Evolutionary conservation across 2,888 invertebrate genomes (phyloP).

Genomic region (Leptura quadrifasciata): DNA sequence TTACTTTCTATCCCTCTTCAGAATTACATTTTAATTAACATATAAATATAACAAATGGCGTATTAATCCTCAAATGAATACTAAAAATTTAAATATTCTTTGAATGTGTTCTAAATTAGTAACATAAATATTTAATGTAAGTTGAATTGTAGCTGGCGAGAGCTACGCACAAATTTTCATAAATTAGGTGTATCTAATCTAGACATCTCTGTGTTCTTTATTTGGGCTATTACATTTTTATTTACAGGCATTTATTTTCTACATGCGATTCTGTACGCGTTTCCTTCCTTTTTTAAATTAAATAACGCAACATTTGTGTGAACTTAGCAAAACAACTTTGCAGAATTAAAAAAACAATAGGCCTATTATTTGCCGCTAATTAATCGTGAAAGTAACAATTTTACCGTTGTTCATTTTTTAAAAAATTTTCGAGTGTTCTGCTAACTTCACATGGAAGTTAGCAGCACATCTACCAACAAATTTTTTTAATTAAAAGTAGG

Average conservation of each 20-base stretch:
- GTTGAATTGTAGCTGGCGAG: neutral
- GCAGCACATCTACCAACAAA: too few relatives aligned
- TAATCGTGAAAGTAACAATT: too few relatives aligned
- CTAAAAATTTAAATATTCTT: neutral
- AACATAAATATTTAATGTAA: neutral
- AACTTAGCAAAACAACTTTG: too few relatives aligned
- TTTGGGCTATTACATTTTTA: neutral
- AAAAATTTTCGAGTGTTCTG: too few relatives aligned
- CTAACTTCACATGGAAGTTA: too few relatives aligned
- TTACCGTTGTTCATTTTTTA: too few relatives aligned
- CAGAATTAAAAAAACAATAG: too few relatives aligned
- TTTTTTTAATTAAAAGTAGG: too few relatives aligned
- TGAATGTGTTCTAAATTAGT: neutral
- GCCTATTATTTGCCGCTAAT: too few relatives aligned
- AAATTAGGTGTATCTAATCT: conserved; percentile 1
- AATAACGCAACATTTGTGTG: too few relatives aligned
- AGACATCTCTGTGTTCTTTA: neutral
- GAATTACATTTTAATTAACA: neutral
- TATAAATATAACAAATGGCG: neutral
- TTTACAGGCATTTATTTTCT: neutral
- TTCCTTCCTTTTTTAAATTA: neutral
- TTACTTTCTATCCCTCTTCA: neutral
- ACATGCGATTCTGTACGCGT: neutral
- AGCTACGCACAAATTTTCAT: neutral
- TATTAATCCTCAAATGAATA: neutral